Evolutionary conservation across 2,113 vertebrate species (phyloP).

Genomic region (Ammospiza caudacuta): DNA sequence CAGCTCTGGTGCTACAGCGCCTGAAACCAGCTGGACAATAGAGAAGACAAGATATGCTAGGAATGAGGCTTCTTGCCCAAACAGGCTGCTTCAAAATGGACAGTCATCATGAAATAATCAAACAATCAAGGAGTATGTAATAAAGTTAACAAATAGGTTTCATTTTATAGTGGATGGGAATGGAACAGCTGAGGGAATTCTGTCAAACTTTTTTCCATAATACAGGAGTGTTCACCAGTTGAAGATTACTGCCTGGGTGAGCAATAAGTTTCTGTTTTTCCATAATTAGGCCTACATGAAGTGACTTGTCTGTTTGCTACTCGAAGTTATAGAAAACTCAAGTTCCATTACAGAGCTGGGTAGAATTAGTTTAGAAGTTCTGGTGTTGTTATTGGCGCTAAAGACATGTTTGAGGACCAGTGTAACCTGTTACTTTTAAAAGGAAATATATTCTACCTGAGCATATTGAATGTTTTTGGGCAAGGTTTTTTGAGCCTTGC

Average conservation of each 20-base stretch:
- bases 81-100: neutral
- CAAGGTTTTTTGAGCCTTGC: neutral
- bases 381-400: neutral
- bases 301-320: neutral
- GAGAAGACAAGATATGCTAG: neutral
- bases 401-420: neutral
- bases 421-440: neutral
- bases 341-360: neutral
- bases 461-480: neutral
- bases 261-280: neutral
- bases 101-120: neutral
- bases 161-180: neutral
- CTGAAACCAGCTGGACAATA: neutral
- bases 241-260: neutral
- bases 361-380: neutral
- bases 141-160: neutral
- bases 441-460: neutral
- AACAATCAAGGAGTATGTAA: neutral
- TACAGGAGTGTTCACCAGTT: neutral
- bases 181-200: neutral
- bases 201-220: neutral
- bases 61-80: neutral
- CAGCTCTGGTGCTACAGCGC: neutral
- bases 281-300: neutral
- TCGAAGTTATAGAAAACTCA: neutral